These are phyloP conservation scores for Sarcophaga bullata DNA, from an alignment of 1,140 invertebrate species.

Conservation along the genomic window DNA sequence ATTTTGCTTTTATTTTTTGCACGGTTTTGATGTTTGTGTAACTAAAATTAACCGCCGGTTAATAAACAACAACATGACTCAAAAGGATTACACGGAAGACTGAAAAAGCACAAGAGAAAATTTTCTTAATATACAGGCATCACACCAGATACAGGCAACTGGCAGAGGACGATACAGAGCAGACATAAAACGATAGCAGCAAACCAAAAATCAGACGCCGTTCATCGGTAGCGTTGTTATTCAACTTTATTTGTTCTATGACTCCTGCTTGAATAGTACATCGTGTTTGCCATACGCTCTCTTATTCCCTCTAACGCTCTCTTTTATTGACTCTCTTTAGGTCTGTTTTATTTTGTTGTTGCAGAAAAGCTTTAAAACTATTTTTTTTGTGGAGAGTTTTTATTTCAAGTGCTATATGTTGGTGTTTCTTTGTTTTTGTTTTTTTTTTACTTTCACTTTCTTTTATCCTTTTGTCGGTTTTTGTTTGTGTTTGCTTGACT, in stretches of 20 bases:
- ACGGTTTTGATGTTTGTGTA: conserved; percentile 21
- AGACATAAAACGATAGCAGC: not conserved
- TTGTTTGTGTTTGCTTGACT: not conserved
- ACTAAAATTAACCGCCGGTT: conserved; percentile 20
- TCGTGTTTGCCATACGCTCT: not conserved
- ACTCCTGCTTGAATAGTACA: not conserved
- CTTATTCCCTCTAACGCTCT: not conserved
- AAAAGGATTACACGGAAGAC: conserved; percentile 45
- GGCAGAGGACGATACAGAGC: not conserved
- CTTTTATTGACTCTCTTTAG: no score
- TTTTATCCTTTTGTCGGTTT: not conserved
- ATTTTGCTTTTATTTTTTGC: conserved; percentile 12
- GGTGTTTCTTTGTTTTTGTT: not conserved
- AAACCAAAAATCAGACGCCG: not conserved
- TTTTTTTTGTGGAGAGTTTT: not conserved
- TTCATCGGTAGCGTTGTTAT: not conserved
- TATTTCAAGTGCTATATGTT: not conserved
- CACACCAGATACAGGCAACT: not conserved
- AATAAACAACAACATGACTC: conserved; percentile 43
- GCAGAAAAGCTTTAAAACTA: conserved; percentile 6
- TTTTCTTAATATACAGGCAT: conserved; percentile 34
- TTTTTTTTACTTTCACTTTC: conserved; percentile 2
- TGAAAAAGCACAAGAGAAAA: conserved; percentile 36
- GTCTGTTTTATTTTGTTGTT: no score
- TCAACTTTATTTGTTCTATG: not conserved